Percentiles rank a stretch among this genome's conserved stretches.
These are phyloP conservation scores for Nomada ferruginata DNA, from an alignment of 2,888 invertebrate genomes.

Conservation along the genomic window DNA sequence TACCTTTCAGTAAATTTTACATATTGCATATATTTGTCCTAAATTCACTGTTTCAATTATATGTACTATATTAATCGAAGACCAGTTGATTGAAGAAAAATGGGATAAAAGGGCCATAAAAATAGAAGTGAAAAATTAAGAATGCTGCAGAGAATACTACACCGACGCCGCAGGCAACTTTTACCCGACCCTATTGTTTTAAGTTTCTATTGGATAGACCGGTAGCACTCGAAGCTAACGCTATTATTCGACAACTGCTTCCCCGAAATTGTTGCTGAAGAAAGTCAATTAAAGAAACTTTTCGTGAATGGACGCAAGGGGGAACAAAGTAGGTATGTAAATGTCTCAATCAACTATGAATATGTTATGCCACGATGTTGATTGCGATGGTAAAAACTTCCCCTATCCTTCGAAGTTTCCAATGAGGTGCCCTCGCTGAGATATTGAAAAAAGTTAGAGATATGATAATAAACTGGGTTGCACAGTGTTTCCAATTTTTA, in stretches of 20 bases:
- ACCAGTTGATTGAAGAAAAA: neutral
- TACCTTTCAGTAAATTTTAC: too few species aligned
- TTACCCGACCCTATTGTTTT: neutral
- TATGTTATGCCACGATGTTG: conserved; percentile 13
- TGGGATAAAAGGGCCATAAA: neutral
- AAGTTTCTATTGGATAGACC: neutral
- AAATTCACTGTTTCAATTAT: too few species aligned
- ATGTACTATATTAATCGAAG: neutral
- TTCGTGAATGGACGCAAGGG: conserved; percentile 10
- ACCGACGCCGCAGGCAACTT: neutral
- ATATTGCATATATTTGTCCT: too few species aligned
- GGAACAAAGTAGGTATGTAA: conserved; percentile 24
- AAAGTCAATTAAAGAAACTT: conserved; percentile 4
- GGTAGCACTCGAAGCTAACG: neutral
- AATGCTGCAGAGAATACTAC: neutral
- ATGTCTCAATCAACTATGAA: conserved; percentile 15
- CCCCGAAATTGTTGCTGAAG: neutral
- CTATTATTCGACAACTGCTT: conserved; percentile 3
- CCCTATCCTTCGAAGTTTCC: neutral
- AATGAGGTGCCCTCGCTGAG: neutral
- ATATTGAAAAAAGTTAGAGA: conserved; percentile 2
- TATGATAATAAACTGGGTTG: neutral
- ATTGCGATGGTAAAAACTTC: conserved; percentile 2
- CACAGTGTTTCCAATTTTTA: neutral
- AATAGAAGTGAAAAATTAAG: neutral